Evolutionary conservation across 2,113 vertebrate genomes (phyloP).

Genomic region (Cisticola juncidis): DNA sequence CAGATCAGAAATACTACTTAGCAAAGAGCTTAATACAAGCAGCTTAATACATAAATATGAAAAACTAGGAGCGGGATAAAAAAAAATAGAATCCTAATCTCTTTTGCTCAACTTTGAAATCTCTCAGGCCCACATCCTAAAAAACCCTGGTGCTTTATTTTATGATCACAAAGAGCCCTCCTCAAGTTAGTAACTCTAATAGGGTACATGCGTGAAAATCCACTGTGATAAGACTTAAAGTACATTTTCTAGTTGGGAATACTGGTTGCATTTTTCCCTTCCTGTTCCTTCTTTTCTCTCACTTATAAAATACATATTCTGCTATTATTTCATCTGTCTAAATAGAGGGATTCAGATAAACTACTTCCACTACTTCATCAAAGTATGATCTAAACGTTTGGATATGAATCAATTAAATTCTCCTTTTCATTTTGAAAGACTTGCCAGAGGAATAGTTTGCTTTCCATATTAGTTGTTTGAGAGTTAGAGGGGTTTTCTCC

Average conservation of each 20-base stretch:
- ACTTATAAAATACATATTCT: not conserved
- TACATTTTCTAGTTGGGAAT: not conserved
- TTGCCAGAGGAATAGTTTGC: not conserved
- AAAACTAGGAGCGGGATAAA: slow-evolving; percentile 48
- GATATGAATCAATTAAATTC: not conserved
- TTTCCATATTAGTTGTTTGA: not conserved
- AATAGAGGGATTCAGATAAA: not conserved
- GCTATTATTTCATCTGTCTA: not conserved
- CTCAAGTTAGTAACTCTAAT: not conserved
- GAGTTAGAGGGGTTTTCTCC: not conserved
- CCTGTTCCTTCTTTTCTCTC: not conserved
- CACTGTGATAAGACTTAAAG: not conserved
- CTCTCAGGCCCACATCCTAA: slow-evolving; percentile 20
- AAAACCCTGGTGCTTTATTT: slow-evolving; percentile 20
- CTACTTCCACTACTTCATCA: not conserved
- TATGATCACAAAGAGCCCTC: not conserved
- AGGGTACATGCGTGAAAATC: not conserved
- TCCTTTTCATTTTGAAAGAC: not conserved
- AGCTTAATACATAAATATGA: slow-evolving; percentile 61
- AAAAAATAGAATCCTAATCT: slow-evolving; percentile 55
- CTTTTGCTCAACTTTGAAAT: slow-evolving; percentile 66
- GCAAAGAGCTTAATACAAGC: slow-evolving; percentile 60
- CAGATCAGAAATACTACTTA: slow-evolving; percentile 62
- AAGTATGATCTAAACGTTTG: not conserved
- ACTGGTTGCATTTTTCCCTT: not conserved